Percentiles rank a stretch among this genome's conserved stretches.
Conservation (phyloP, 2,888 invertebrate species). For the Melieria picta region DNA sequence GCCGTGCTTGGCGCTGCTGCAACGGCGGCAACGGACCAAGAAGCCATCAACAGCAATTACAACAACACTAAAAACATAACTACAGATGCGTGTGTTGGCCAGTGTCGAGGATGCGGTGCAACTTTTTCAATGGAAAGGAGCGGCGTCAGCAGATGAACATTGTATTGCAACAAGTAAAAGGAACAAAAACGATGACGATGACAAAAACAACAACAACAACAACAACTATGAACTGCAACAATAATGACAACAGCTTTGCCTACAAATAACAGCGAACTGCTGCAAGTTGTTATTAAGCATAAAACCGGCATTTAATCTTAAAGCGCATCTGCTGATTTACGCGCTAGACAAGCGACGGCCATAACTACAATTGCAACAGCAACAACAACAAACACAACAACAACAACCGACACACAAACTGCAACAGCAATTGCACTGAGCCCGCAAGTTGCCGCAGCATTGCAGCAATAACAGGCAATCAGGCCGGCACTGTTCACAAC, state of each 20-base stretch:
- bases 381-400: constrained; percentile 7
- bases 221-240: constrained; percentile 29
- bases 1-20: not conserved
- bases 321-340: constrained; percentile 49
- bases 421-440: not conserved
- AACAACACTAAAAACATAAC: constrained; percentile 4
- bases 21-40: no score
- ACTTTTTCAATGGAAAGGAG: no score
- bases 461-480: not conserved
- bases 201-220: constrained; percentile 7
- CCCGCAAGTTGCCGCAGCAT: not conserved
- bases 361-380: constrained; percentile 11
- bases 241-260: constrained; percentile 16
- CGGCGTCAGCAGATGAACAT: not conserved
- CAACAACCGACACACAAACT: no score
- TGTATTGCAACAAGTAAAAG: constrained; percentile 19
- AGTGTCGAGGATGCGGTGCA: no score
- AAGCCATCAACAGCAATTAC: constrained; percentile 3
- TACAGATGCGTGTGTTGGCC: no score
- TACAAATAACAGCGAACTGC: constrained; percentile 15
- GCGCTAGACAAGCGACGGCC: constrained; percentile 41
- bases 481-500: not conserved
- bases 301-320: constrained; percentile 45
- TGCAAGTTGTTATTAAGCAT: constrained; percentile 42
- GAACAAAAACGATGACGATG: no score